Percentiles rank a stretch among this genome's conserved stretches.
Conservation (phyloP, 1,140 invertebrate species). For the Harpegnathos saltator region DNA sequence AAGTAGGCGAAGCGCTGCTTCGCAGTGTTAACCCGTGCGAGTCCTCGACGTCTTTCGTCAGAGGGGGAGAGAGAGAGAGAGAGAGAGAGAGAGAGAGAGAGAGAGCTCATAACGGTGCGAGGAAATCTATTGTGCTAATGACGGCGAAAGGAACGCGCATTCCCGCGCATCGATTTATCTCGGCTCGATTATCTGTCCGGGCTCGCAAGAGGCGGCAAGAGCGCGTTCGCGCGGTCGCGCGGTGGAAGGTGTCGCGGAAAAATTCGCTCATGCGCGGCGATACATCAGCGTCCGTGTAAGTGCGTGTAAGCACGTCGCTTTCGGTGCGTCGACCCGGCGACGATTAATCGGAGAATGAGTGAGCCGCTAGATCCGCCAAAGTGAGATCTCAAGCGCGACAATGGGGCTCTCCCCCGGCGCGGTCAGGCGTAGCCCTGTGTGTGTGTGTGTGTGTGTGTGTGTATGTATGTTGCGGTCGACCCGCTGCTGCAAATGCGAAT, state of each 20-base stretch:
- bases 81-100: neutral
- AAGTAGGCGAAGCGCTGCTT: constrained; percentile 38
- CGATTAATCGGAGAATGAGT: constrained; percentile 37
- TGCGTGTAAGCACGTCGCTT: constrained; percentile 32
- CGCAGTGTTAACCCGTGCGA: constrained; percentile 26
- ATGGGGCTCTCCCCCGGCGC: constrained; percentile 43
- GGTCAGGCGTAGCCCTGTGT: no score
- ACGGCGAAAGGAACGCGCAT: neutral
- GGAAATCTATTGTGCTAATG: constrained; percentile 41
- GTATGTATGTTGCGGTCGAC: no score
- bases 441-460: no score
- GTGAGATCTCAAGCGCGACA: constrained; percentile 71
- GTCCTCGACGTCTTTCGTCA: neutral
- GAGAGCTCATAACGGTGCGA: neutral
- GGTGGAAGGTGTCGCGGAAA: neutral
- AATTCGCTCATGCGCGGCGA: neutral
- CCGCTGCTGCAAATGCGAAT: constrained; percentile 77
- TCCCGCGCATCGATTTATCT: constrained; percentile 4
- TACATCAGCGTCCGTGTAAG: constrained; percentile 7
- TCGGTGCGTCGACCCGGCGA: constrained; percentile 25
- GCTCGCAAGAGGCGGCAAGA: neutral
- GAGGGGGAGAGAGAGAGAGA: no score
- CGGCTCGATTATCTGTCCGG: constrained; percentile 12
- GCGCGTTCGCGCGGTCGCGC: neutral
- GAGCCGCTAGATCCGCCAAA: constrained; percentile 40